These are phyloP conservation scores for Pollenia amentaria DNA, from an alignment of 2,888 invertebrate genomes.

Conservation along the genomic window DNA sequence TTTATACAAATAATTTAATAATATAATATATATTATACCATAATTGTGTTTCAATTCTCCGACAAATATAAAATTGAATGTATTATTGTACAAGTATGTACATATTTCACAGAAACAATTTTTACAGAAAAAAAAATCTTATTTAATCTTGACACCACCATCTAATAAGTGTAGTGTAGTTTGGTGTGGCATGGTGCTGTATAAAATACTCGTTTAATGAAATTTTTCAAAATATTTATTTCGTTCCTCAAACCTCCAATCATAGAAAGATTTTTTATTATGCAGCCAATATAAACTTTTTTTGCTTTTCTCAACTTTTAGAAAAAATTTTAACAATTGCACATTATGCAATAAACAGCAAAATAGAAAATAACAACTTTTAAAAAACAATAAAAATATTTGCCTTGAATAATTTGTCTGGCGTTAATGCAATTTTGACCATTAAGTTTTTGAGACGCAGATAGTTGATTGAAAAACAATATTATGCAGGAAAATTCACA, in stretches of 20 bases:
- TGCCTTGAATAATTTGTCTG: slow-evolving; percentile 56
- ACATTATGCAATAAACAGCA: slow-evolving; percentile 31
- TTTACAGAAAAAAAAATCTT: not conserved
- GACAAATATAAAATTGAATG: slow-evolving; percentile 31
- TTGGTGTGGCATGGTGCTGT: not conserved
- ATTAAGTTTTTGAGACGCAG: not conserved
- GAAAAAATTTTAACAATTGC: slow-evolving; percentile 27
- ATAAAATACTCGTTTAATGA: slow-evolving; percentile 12
- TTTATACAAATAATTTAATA: no score
- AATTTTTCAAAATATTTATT: slow-evolving; percentile 20
- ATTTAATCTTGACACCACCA: slow-evolving; percentile 67
- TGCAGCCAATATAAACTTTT: not conserved
- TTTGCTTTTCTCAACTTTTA: not conserved
- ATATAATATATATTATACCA: no score
- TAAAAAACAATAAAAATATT: slow-evolving; percentile 57
- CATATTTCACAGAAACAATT: slow-evolving; percentile 3
- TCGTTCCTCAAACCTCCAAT: slow-evolving; percentile 38
- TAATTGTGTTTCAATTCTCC: slow-evolving; percentile 6
- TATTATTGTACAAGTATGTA: slow-evolving; percentile 3
- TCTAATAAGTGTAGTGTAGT: slow-evolving; percentile 47
- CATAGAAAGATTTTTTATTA: not conserved
- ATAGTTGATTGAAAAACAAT: slow-evolving; percentile 18
- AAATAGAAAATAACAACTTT: not conserved
- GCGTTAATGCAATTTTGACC: slow-evolving; percentile 34
- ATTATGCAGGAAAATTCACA: not conserved